Base-by-base conservation (phyloP, 1,140 invertebrate species). In the Tetragnatha versicolor region DNA sequence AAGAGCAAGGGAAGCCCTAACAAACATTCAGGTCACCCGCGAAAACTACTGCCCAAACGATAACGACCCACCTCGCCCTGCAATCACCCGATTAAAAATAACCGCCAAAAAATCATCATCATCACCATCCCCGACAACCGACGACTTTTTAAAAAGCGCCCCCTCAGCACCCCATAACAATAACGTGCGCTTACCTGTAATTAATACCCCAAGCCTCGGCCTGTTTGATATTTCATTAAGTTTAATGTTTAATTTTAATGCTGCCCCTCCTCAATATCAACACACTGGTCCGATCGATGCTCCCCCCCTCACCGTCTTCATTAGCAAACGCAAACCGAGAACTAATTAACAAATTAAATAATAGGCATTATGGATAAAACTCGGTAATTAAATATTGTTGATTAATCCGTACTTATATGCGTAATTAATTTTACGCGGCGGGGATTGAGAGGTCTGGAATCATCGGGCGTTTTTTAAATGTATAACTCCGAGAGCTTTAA, bases 261-360 rank as follows among this genome's bases (percentile, higher is more conserved):
- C 73, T 47, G n/a, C 31, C n/a, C n/a, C 22, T 17, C 73, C 60
- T 51, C 73, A 77, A 77, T 77, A 77, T 77, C 61, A 77, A 77
- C 73, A 77, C 45, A 77, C 72, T 10, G 27, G 53, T 60, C 58
- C 45, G 66, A 77, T 77, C 73, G 61, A 77, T 77, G 39, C 22
- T 14, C 20, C 22, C 25, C 22, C 63, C 22, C 12, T 9, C 33
- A 39, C 20, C 29, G 37, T 29, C 70, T 73, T 73, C 70, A 73
- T 73, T 73, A 73, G 70, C 61, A 45, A 51, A 77, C 66, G 73
- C 73, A 77, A 77, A 77, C 73, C 42, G 45, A 49, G 61, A 77
- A 77, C 73, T 77, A 77, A 77, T 77, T 77, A 77, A 77, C 73
- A 77, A 77, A 77, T 77, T 77, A 77, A 77, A 77, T 77, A 77